Percentiles rank a stretch among this genome's conserved stretches.
Evolutionary conservation across 2,797 vertebrate species (phyloP).

Genomic region (Hypotaenidia okinawae): DNA sequence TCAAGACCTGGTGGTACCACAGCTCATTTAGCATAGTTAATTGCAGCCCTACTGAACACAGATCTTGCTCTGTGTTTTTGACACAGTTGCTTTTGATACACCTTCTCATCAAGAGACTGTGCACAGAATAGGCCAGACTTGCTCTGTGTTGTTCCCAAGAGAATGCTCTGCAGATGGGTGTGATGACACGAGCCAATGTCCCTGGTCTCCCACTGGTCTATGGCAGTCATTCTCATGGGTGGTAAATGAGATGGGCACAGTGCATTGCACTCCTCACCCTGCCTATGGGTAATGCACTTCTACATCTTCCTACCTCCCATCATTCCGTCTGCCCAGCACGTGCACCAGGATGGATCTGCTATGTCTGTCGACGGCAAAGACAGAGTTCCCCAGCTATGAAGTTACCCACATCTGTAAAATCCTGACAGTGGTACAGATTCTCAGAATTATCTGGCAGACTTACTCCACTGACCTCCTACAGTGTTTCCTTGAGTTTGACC

Average conservation of each 20-base stretch:
- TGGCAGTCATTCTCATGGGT: background rate
- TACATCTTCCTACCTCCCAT: background rate
- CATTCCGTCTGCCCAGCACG: background rate
- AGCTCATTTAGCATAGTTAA: background rate
- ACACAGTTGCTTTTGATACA: background rate
- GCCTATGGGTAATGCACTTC: background rate
- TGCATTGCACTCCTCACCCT: background rate
- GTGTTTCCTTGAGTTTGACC: background rate
- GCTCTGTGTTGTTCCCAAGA: background rate
- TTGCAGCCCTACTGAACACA: background rate
- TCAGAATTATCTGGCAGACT: background rate
- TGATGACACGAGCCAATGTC: background rate
- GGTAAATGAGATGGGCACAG: background rate
- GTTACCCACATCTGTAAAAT: background rate
- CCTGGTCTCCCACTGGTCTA: background rate
- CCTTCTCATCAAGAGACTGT: rapidly evolving
- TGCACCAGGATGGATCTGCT: rapidly evolving
- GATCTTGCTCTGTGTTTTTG: background rate
- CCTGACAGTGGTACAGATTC: background rate
- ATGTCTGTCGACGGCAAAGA: background rate
- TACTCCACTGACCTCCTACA: background rate
- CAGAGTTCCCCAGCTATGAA: background rate
- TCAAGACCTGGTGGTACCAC: background rate
- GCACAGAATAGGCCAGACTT: rapidly evolving
- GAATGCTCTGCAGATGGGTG: background rate